Conservation (phyloP, 1,140 invertebrate species). For the Dryas iulia region DNA sequence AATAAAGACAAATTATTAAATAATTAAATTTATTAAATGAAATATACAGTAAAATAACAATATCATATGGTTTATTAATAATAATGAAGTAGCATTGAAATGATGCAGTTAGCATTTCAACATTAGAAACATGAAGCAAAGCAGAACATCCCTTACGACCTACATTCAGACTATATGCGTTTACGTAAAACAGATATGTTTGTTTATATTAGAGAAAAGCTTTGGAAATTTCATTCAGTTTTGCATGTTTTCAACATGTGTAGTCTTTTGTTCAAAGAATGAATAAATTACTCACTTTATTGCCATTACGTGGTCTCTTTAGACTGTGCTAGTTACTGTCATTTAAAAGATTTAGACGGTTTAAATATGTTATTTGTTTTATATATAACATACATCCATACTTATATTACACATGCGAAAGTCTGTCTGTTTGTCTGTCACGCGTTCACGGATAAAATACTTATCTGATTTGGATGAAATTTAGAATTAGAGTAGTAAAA, state of each 20-base stretch:
- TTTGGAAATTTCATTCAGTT: slow-evolving; percentile 7
- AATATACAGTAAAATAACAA: background rate
- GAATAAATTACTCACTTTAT: background rate
- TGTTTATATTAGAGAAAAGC: slow-evolving; percentile 27
- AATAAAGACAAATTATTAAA: no score
- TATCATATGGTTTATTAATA: background rate
- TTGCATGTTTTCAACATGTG: background rate
- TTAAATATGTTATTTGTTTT: no score
- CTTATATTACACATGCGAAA: no score
- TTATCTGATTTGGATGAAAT: no score
- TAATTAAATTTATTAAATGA: no score
- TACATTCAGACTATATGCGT: slow-evolving; percentile 30
- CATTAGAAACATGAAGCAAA: slow-evolving; percentile 9
- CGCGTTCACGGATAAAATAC: no score
- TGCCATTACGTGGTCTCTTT: background rate
- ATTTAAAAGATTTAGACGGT: background rate
- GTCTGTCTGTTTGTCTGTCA: no score
- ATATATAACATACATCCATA: no score
- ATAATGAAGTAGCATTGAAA: background rate
- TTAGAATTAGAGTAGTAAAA: no score
- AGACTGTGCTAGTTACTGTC: background rate
- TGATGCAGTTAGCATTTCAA: background rate
- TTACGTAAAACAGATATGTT: slow-evolving; percentile 30
- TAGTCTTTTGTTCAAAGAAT: background rate
- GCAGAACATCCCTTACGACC: slow-evolving; percentile 36